Evolutionary conservation across 2,888 invertebrate species (phyloP).

Genomic region (Scaptomyza tumidula): DNA sequence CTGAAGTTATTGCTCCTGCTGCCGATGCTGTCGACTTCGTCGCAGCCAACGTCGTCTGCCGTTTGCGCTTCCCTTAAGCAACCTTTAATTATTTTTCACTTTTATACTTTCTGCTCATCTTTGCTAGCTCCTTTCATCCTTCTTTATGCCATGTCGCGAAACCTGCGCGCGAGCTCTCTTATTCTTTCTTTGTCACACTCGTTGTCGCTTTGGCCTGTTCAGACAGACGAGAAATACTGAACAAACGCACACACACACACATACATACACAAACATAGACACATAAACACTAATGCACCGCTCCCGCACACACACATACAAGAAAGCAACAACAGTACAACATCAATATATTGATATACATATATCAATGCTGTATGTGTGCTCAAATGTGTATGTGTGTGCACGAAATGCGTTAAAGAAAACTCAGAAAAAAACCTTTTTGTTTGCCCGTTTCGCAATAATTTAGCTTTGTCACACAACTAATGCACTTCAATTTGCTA

Average conservation of each 20-base stretch:
- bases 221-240: conserved; percentile 57
- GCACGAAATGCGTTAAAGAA: conserved; percentile 77
- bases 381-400: conserved; percentile 53
- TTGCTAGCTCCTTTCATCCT: conserved; percentile 75
- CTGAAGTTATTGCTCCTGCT: conserved; percentile 39
- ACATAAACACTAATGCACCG: conserved; percentile 60
- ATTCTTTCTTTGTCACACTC: conserved; percentile 44
- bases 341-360: conserved; percentile 78
- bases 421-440: conserved; percentile 69
- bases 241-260: conserved; percentile 31
- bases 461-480: conserved; percentile 52
- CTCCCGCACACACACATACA: conserved; percentile 52
- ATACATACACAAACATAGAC: conserved; percentile 26
- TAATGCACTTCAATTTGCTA: conserved; percentile 59
- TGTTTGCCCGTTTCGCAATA: conserved; percentile 57
- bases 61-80: conserved; percentile 51
- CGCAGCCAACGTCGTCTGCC: conserved; percentile 19
- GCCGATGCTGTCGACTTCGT: conserved; percentile 16
- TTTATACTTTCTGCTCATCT: conserved; percentile 74
- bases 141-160: conserved; percentile 59
- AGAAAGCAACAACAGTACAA: conserved; percentile 68
- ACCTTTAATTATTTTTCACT: conserved; percentile 79
- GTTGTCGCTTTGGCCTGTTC: conserved; percentile 46
- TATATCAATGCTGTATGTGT: conserved; percentile 72
- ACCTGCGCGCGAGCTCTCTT: conserved; percentile 69